These are phyloP conservation scores for Plebejus argus DNA, from an alignment of 2,888 invertebrate genomes.

Conservation along the genomic window DNA sequence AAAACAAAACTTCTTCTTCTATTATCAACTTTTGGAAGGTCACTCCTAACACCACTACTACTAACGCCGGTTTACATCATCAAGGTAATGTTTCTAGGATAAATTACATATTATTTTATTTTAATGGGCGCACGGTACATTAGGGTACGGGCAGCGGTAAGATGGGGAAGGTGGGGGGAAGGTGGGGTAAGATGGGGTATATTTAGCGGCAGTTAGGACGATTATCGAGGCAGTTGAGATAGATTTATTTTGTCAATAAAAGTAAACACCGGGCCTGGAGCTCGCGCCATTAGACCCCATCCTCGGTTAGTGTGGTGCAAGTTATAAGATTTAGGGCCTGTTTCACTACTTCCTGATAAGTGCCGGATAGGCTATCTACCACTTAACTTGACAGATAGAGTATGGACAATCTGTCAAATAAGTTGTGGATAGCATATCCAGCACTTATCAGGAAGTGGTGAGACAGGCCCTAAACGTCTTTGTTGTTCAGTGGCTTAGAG, in stretches of 20 bases:
- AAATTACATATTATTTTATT: slow-evolving; percentile 15
- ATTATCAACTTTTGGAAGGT: too few species aligned
- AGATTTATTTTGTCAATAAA: slow-evolving; percentile 79
- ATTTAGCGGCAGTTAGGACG: slow-evolving; percentile 64
- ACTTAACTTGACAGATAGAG: too few species aligned
- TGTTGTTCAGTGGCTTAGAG: too few species aligned
- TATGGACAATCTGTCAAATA: too few species aligned
- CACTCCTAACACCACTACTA: background rate
- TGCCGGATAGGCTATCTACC: too few species aligned
- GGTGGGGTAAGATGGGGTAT: slow-evolving; percentile 38
- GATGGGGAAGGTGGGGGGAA: background rate
- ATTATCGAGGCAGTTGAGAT: slow-evolving; percentile 75
- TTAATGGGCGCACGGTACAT: slow-evolving; percentile 18
- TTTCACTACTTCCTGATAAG: too few species aligned
- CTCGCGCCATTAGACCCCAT: slow-evolving; percentile 69
- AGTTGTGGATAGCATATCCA: too few species aligned
- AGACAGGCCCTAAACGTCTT: too few species aligned
- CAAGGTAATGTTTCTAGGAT: background rate
- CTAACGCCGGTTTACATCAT: background rate
- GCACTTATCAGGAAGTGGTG: too few species aligned
- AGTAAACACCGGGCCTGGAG: slow-evolving; percentile 70
- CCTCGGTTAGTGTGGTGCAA: slow-evolving; percentile 47
- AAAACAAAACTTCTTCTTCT: too few species aligned
- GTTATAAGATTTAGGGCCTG: too few species aligned
- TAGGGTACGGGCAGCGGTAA: background rate